These are phyloP conservation scores for Resseliella maxima DNA, from an alignment of 2,888 invertebrate genomes.

Conservation along the genomic window DNA sequence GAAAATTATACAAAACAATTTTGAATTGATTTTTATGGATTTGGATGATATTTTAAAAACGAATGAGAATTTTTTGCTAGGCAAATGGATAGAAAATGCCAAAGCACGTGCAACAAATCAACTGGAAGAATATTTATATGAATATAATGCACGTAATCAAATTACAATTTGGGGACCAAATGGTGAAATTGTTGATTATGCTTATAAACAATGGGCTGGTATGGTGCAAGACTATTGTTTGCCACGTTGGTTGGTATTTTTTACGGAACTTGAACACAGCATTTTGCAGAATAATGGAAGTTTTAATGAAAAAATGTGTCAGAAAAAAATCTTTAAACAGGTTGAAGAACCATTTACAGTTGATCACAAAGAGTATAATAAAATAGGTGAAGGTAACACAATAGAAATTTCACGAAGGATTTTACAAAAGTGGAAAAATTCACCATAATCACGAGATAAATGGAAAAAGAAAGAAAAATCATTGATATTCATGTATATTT, in stretches of 20 bases:
- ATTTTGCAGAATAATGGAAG: slow-evolving; percentile 68
- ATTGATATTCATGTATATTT: no score
- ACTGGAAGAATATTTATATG: slow-evolving; percentile 71
- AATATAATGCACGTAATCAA: slow-evolving; percentile 90
- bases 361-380: slow-evolving; percentile 68
- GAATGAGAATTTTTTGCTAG: slow-evolving; percentile 76
- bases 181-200: slow-evolving; percentile 92
- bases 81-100: slow-evolving; percentile 77
- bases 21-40: slow-evolving; percentile 73
- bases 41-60: slow-evolving; percentile 75
- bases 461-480: no score
- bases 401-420: slow-evolving; percentile 47
- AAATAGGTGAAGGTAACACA: slow-evolving; percentile 65
- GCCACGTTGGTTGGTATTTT: slow-evolving; percentile 78
- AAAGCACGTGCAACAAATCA: slow-evolving; percentile 69
- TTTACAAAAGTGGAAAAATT: slow-evolving; percentile 1
- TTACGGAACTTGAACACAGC: slow-evolving; percentile 68
- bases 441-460: no score
- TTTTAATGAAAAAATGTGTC: slow-evolving; percentile 73
- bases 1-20: slow-evolving; percentile 64
- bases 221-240: slow-evolving; percentile 76
- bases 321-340: slow-evolving; percentile 70
- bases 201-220: slow-evolving; percentile 92
- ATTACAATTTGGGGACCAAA: slow-evolving; percentile 94
- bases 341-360: slow-evolving; percentile 78